These are phyloP conservation scores for Macaca fascicularis DNA, from an alignment of 2,113 vertebrate genomes.

Conservation along the genomic window T2T-MFA8v1.1 NC_088378.1:36165001-36165500, in stretches of 20 bases:
- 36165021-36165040: slow-evolving; percentile 69
- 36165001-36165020: slow-evolving; percentile 67
- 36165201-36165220: not conserved
- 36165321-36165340: slow-evolving; percentile 53
- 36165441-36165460: slow-evolving; percentile 65
- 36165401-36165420: slow-evolving; percentile 77
- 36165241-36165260: slow-evolving; percentile 34
- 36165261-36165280: slow-evolving; percentile 14
- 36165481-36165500: slow-evolving; percentile 67
- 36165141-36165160: slow-evolving; percentile 26
- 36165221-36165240: not conserved
- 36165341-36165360: slow-evolving; percentile 65
- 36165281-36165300: not conserved
- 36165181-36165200: not conserved
- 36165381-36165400: slow-evolving; percentile 55
- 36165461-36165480: slow-evolving; percentile 62
- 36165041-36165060: slow-evolving; percentile 58
- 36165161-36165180: not conserved
- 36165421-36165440: slow-evolving; percentile 63
- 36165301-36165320: slow-evolving; percentile 47
- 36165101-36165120: slow-evolving; percentile 61
- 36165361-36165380: slow-evolving; percentile 69
- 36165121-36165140: slow-evolving; percentile 59
- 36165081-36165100: slow-evolving; percentile 60
- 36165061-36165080: slow-evolving; percentile 73